Percentiles rank a stretch among this genome's conserved stretches.
phyloP scores from a whole-genome alignment of 2,113 vertebrate genomes.

The Grallaria varia region DNA sequence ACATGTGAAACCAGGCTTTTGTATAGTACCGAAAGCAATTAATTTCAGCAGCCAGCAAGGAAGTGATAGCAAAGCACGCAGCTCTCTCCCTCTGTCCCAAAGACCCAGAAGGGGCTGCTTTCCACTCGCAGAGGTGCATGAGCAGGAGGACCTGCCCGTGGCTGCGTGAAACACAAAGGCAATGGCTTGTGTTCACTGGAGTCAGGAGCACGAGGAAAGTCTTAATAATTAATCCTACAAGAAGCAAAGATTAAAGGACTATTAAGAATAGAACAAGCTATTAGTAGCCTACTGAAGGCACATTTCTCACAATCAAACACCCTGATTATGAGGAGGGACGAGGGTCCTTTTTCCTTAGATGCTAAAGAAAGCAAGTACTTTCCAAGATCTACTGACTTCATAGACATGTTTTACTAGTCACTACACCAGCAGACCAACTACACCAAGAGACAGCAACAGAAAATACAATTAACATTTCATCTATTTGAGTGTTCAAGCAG shows the following conservation, averaged over 20 bases:
- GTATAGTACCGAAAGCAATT: background rate
- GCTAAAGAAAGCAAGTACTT: background rate
- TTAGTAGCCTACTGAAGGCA: background rate
- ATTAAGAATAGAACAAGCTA: background rate
- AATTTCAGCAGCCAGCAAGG: background rate
- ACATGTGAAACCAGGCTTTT: background rate
- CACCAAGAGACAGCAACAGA: background rate
- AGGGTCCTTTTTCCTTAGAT: background rate
- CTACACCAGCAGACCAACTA: background rate
- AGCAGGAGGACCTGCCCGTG: background rate
- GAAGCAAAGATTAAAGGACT: background rate
- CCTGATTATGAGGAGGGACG: background rate
- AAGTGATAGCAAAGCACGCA: background rate
- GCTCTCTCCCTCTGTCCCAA: background rate
- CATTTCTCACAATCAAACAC: background rate
- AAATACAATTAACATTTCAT: background rate
- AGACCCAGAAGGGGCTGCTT: background rate
- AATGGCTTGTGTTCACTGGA: background rate
- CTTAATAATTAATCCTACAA: conserved; percentile 13
- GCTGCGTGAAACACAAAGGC: background rate
- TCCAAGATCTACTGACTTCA: background rate
- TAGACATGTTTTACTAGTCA: background rate
- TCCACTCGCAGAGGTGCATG: background rate
- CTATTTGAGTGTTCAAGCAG: background rate
- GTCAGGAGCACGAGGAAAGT: background rate